These are phyloP conservation scores for Pampusana beccarii DNA, from an alignment of 2,113 vertebrate genomes.

Conservation along the genomic window DNA sequence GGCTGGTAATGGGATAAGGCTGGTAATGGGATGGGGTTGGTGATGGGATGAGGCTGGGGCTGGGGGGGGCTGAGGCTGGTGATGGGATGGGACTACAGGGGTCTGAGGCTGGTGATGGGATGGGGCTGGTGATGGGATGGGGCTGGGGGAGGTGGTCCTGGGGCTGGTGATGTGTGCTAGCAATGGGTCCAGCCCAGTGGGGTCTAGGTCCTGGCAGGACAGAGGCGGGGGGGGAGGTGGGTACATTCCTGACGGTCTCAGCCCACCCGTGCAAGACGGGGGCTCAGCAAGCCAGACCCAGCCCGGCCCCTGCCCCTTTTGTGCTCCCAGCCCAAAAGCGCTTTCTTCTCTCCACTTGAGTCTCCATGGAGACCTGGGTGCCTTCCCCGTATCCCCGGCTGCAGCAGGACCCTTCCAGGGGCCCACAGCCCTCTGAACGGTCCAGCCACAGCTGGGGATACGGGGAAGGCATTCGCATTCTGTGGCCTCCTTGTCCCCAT, in stretches of 20 bases:
- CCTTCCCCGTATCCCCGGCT: conserved; percentile 7
- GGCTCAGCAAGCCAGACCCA: neutral
- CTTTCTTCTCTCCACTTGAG: conserved; percentile 21
- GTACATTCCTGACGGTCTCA: neutral
- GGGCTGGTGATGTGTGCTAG: neutral
- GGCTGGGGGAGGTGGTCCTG: too few species aligned
- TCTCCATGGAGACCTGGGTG: conserved; percentile 30
- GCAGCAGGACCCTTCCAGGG: neutral
- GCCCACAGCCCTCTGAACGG: neutral
- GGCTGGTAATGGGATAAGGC: too few species aligned
- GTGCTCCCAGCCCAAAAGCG: neutral
- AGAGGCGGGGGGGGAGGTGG: neutral
- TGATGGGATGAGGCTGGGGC: too few species aligned
- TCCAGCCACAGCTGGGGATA: neutral
- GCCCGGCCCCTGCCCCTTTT: neutral
- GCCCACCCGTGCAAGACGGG: neutral
- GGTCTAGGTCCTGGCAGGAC: neutral
- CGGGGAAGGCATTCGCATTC: neutral
- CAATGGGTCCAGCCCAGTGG: neutral
- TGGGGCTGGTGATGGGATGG: neutral
- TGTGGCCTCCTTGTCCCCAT: neutral
- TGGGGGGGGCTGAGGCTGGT: too few species aligned
- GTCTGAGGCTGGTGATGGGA: neutral
- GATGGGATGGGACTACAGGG: neutral
- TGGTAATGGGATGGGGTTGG: too few species aligned